Evolutionary conservation across 2,888 invertebrate genomes (phyloP), one percentile per base, ranked within the genome.

Genomic region (Pemphredon lugubris): DNA sequence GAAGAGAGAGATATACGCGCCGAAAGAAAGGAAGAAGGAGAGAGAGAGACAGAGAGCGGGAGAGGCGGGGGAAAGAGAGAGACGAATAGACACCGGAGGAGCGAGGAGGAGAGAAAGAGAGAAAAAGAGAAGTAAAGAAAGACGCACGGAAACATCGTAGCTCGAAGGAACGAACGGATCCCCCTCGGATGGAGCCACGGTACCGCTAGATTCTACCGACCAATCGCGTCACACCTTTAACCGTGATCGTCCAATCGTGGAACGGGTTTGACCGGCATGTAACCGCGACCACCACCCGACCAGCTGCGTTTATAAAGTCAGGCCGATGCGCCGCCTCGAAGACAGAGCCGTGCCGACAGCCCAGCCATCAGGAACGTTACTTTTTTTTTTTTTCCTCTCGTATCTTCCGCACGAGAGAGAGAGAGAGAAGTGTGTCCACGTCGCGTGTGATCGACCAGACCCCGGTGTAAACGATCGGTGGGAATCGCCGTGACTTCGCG

Each of bases 271-370:
- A 73, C 51, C 63, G 67, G 70, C 78, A 72, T 71, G 73, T 67
- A 73, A 77, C 72, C 78, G 79, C 81, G 82, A 75, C 79, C 76
- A 78, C 82, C 85, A 74, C 83, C 75, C 71, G 67, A 65, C 81
- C 78, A 69, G 76, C 82, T 79, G 78, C 85, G 88, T 88, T 89
- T 89, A 89, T 89, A 89, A 89, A 89, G 88, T 89, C 87, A 84
- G 87, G 83, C 81, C 83, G 82, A 83, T 82, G 81, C 84, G 84
- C 85, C 82, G 86, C 83, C 84, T 82, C 87, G 83, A 85, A 86
- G 89, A 89, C 89, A 89, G 89, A 89, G 82, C 87, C 86, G 89
- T 87, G 86, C 86, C 88, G 88, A 87, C 89, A 88, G 87, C 84
- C 87, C 79, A 86, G 83, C 87, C 83, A 86, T 86, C 86, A 87